Conservation (phyloP, 2,888 invertebrate species). For the Calephelis perditalis region DNA sequence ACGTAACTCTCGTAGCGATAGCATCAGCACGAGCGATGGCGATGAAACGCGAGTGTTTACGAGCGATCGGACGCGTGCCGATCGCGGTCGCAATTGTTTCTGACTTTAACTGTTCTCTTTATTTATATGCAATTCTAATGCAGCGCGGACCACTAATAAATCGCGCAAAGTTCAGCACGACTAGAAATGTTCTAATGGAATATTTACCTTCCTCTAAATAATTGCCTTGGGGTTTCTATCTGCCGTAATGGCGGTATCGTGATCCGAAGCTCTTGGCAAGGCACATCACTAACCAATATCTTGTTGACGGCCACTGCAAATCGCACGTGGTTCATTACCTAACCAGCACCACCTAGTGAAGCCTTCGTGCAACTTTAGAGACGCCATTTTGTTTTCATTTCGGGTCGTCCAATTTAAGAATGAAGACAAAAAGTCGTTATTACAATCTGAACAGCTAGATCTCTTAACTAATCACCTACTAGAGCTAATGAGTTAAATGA, state of each 20-base stretch:
- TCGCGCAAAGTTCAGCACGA: slow-evolving; percentile 27
- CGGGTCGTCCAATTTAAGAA: no score
- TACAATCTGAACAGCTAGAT: no score
- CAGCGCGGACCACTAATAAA: slow-evolving; percentile 26
- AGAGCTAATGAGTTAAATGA: no score
- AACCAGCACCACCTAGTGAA: no score
- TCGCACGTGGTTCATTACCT: no score
- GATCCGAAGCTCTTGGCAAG: background rate
- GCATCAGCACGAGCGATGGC: slow-evolving; percentile 62
- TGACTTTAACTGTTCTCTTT: slow-evolving; percentile 32
- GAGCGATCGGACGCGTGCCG: slow-evolving; percentile 40
- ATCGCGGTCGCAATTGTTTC: slow-evolving; percentile 35
- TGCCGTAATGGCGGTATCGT: slow-evolving; percentile 8
- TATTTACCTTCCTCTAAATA: slow-evolving; percentile 15
- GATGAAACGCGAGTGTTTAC: slow-evolving; percentile 55
- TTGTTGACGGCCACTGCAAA: background rate
- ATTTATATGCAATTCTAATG: slow-evolving; percentile 32
- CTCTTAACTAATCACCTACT: no score
- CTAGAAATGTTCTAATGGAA: slow-evolving; percentile 17
- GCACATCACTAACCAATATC: slow-evolving; percentile 4
- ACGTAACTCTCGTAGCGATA: slow-evolving; percentile 49
- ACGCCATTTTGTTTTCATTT: no score
- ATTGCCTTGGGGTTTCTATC: slow-evolving; percentile 3
- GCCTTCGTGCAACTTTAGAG: no score
- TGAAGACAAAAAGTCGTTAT: no score